A percentile compares a stretch with the other conserved stretches of the same genome.
These are phyloP conservation scores for Lycia hirtaria DNA, from an alignment of 2,888 invertebrate species.

Conservation along the genomic window DNA sequence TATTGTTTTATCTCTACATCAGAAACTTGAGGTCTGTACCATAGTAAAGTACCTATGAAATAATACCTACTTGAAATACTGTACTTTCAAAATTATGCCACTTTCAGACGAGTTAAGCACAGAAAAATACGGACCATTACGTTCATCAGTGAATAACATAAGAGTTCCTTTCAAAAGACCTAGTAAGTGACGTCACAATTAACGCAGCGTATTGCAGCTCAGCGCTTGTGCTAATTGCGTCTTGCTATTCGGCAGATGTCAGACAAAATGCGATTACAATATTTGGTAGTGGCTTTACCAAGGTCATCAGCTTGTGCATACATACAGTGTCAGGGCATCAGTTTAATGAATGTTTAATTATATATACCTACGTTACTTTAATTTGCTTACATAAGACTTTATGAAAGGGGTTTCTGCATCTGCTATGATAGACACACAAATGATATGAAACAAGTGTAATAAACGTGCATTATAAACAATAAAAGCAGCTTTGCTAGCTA, in stretches of 20 bases:
- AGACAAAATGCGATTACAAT: conserved; percentile 2
- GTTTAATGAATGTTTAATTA: conserved; percentile 1
- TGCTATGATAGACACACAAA: too few species aligned
- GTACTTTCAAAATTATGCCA: not conserved
- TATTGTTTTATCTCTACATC: too few species aligned
- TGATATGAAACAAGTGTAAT: too few species aligned
- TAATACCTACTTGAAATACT: not conserved
- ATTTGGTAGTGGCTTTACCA: not conserved
- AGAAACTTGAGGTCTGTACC: too few species aligned
- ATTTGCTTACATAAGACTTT: too few species aligned
- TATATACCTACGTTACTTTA: too few species aligned
- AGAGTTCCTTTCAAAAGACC: conserved; percentile 32
- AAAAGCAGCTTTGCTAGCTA: too few species aligned
- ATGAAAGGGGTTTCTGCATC: too few species aligned
- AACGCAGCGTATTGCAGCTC: conserved; percentile 7
- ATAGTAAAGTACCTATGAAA: not conserved
- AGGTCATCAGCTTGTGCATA: conserved; percentile 12
- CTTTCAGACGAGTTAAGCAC: conserved; percentile 23
- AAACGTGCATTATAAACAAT: too few species aligned
- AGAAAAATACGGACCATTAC: conserved; percentile 19
- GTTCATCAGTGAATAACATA: conserved; percentile 19
- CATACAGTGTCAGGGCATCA: not conserved
- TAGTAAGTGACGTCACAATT: conserved; percentile 32
- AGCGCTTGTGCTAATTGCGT: conserved; percentile 26
- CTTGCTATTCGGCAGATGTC: conserved; percentile 23